Evolutionary conservation across 2,888 invertebrate genomes (phyloP).

Genomic region (Cordilura impudica): DNA sequence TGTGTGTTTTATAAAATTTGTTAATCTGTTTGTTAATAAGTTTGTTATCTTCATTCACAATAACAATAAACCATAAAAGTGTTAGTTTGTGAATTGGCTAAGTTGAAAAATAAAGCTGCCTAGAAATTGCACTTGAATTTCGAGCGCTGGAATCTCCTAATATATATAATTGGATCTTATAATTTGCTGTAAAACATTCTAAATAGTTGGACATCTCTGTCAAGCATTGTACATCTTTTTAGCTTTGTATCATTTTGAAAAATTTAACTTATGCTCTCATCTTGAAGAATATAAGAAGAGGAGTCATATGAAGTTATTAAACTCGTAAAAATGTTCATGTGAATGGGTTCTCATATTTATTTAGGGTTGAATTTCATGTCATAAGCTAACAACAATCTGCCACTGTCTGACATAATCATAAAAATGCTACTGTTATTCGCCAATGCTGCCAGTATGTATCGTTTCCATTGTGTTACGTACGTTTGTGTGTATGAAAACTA

Average conservation of each 20-base stretch:
- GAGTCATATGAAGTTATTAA: slow-evolving; percentile 49
- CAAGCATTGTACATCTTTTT: not conserved
- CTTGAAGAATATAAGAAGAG: slow-evolving; percentile 7
- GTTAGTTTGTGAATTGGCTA: too few relatives aligned
- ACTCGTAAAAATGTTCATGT: slow-evolving; percentile 15
- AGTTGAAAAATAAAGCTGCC: too few relatives aligned
- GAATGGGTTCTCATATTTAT: not conserved
- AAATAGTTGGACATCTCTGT: not conserved
- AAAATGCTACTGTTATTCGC: slow-evolving; percentile 46
- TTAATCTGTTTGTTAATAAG: too few relatives aligned
- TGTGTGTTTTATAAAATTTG: too few relatives aligned
- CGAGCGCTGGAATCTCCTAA: too few relatives aligned
- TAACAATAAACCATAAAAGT: too few relatives aligned
- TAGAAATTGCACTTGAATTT: too few relatives aligned
- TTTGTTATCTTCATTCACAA: too few relatives aligned
- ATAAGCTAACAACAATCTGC: slow-evolving; percentile 58
- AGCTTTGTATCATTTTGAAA: not conserved
- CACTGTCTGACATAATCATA: slow-evolving; percentile 28
- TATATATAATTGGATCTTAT: too few relatives aligned
- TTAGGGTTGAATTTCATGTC: slow-evolving; percentile 60
- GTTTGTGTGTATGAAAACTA: slow-evolving; percentile 12
- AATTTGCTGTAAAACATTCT: too few relatives aligned
- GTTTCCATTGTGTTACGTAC: too few relatives aligned
- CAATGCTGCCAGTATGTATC: slow-evolving; percentile 7
- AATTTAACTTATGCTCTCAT: slow-evolving; percentile 32